Evolutionary conservation across 37 sponge, comb jelly and placozoan genomes (phyloP), one percentile per base, ranked within the genome.

Genomic region (Ephydatia muelleri): DNA sequence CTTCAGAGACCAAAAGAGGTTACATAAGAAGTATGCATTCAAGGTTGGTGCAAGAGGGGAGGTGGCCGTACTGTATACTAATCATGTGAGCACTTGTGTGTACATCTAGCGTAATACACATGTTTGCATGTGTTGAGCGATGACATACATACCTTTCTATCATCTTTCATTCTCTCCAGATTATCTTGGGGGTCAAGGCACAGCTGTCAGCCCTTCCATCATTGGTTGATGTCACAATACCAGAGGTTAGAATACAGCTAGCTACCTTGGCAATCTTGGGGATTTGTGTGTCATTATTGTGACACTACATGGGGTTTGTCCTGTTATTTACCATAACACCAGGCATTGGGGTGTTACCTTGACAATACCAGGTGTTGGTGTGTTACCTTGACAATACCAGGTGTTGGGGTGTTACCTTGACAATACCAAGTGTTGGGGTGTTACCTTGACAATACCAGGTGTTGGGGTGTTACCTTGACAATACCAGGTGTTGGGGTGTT

Each of bases 21-120:
- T 99, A 0, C 99, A 99, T 79, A 91, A 72, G 68, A 99, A 96
- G 65, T 99, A 93, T 89, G 93, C 97, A 0, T 99, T 85, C 84
- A 94, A 93, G 85, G 91, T 93, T 31, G 40, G 75, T 29, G 9
- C 31, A 6, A 6, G 65, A 31, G 67, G n/a, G 26, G 8, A 16
- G 65, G 29, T 13, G 31, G 30, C 80, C n/a, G 11, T 38, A 48
- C 38, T 80, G 71, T 33, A 8, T 72, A n/a, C n/a, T n/a, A n/a
- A 34, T 48, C 19, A 14, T 14, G 31, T 23, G 73, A 14, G 13
- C 12, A n/a, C 26, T 29, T 14, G 25, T n/a, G n/a, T n/a, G n/a
- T n/a, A n/a, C n/a, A n/a, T n/a, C n/a, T n/a, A n/a, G n/a, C n/a
- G n/a, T n/a, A n/a, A n/a, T n/a, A n/a, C n/a, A n/a, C n/a, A n/a